Conservation (phyloP, 64 coral and sea anemone species). For the Pachyseris speciosa region DNA sequence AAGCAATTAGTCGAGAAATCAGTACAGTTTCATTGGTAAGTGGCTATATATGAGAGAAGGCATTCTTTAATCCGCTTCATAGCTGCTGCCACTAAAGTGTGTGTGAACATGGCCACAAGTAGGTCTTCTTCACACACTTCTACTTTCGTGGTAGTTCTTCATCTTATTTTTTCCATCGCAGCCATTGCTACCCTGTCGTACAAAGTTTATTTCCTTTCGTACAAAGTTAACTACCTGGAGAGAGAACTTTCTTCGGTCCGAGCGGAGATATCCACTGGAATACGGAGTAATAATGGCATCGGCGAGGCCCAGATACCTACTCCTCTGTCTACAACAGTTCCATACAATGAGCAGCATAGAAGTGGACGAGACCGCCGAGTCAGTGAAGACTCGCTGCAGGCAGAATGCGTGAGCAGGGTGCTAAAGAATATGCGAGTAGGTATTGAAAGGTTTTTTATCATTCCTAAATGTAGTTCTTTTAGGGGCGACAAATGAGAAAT, state of each 20-base stretch:
- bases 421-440: not conserved
- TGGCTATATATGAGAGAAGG: no score
- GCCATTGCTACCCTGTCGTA: not conserved
- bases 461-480: no score
- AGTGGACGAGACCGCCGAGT: not conserved
- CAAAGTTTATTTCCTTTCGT: slow-evolving; percentile 13
- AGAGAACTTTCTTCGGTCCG: slow-evolving; percentile 1
- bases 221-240: slow-evolving; percentile 7
- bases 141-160: not conserved
- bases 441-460: not conserved
- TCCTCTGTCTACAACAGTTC: not conserved
- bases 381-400: not conserved
- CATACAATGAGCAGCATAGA: not conserved
- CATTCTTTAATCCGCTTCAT: no score
- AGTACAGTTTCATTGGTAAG: no score
- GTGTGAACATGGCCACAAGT: not conserved
- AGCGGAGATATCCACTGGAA: not conserved
- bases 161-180: not conserved
- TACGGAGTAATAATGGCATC: not conserved
- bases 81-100: not conserved
- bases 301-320: no score
- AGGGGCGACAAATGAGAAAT: not conserved
- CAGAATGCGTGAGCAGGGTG: not conserved
- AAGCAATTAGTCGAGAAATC: no score
- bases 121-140: not conserved